These are phyloP conservation scores for Parascotia fuliginaria DNA, from an alignment of 2,888 invertebrate species.

Conservation along the genomic window DNA sequence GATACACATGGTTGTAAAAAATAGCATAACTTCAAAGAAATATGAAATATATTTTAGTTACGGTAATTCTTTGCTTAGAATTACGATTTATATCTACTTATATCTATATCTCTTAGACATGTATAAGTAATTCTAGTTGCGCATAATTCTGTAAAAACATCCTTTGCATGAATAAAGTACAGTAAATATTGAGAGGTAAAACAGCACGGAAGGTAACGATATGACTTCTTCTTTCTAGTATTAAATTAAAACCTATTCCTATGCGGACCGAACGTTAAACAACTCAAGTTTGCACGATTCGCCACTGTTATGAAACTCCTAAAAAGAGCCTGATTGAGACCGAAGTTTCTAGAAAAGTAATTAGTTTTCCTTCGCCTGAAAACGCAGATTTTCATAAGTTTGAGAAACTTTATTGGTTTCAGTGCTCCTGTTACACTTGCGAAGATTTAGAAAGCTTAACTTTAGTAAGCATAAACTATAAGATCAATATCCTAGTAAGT, in stretches of 20 bases:
- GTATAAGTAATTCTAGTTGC: no score
- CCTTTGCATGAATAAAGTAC: no score
- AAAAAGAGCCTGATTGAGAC: constrained; percentile 54
- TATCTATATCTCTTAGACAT: no score
- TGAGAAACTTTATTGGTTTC: constrained; percentile 48
- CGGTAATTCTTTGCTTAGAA: no score
- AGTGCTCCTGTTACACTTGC: constrained; percentile 37
- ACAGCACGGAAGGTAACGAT: constrained; percentile 15
- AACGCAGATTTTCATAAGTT: constrained; percentile 63
- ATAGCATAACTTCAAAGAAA: no score
- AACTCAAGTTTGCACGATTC: constrained; percentile 33
- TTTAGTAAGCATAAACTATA: constrained; percentile 28
- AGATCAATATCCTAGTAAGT: constrained; percentile 20
- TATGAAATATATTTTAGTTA: no score
- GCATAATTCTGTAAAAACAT: no score
- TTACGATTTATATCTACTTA: no score
- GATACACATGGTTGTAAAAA: no score
- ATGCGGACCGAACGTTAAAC: constrained; percentile 44
- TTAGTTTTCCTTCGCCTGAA: constrained; percentile 55
- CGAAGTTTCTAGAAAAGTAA: constrained; percentile 60
- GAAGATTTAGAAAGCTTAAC: constrained; percentile 11
- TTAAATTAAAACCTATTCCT: constrained; percentile 41
- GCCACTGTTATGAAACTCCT: constrained; percentile 41
- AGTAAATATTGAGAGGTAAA: constrained; percentile 7
- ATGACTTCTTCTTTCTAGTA: constrained; percentile 29